Percentiles rank a stretch among this genome's conserved stretches.
Evolutionary conservation across 2,888 invertebrate genomes (phyloP).

Genomic region (Macrosoma leucophasiata): DNA sequence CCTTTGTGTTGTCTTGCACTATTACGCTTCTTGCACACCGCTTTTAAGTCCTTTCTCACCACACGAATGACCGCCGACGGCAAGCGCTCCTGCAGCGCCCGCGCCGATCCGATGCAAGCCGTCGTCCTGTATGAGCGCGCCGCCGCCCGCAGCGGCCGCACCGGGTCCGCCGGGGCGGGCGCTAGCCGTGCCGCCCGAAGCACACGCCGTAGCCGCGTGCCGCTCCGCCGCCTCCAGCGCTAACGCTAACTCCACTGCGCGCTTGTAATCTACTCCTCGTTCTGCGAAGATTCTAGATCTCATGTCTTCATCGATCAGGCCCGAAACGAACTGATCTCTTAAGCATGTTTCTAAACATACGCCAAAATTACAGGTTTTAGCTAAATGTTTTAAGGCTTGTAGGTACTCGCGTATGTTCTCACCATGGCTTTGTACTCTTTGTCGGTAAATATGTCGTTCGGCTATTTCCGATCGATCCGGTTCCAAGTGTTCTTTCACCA

Average conservation of each 20-base stretch:
- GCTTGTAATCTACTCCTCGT: slow-evolving; percentile 19
- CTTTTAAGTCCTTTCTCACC: slow-evolving; percentile 13
- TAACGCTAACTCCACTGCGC: slow-evolving; percentile 28
- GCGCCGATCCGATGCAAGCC: slow-evolving; percentile 4
- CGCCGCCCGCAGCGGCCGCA: slow-evolving; percentile 4
- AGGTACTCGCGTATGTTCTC: slow-evolving; percentile 21
- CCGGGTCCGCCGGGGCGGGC: too few species aligned
- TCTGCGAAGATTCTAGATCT: slow-evolving; percentile 29
- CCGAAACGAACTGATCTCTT: slow-evolving; percentile 26
- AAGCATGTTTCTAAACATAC: slow-evolving; percentile 16
- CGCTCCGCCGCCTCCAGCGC: slow-evolving; percentile 23
- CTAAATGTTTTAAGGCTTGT: slow-evolving; percentile 24
- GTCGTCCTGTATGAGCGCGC: too few species aligned
- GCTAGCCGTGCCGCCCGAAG: too few species aligned
- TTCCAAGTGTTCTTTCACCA: slow-evolving; percentile 23
- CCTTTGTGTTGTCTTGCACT: slow-evolving; percentile 4
- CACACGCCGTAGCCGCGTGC: too few species aligned
- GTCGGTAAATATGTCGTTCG: slow-evolving; percentile 25
- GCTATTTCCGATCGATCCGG: slow-evolving; percentile 26
- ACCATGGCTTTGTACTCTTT: slow-evolving; percentile 19
- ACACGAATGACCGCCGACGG: slow-evolving; percentile 13
- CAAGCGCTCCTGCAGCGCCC: slow-evolving; percentile 10
- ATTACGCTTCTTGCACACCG: slow-evolving; percentile 8
- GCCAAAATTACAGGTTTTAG: slow-evolving; percentile 26
- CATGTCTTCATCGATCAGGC: slow-evolving; percentile 26